Base-by-base conservation (phyloP, 92 coral and sea anemone species). In the Zoanthus sociatus region DNA sequence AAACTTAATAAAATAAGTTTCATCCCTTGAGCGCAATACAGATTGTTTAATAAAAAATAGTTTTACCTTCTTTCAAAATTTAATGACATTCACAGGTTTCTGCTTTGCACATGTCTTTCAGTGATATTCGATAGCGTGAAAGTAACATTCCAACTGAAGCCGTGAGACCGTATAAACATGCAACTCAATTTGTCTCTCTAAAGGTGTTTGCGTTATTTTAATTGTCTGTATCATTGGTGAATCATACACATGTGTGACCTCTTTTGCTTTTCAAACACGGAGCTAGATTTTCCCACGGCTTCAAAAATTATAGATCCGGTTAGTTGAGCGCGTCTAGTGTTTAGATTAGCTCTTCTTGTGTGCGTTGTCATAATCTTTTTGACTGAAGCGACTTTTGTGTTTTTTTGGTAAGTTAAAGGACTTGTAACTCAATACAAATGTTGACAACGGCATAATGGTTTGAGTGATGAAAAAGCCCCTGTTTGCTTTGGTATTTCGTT, bases 401-500 rank as follows among this genome's bases (percentile, higher is more conserved):
- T 77, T 30, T 66, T 81, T 81, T 81, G 75, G 75, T 81, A 56
- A 47, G 13, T 48, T 3, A 30, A 45, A 53, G 74, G 30, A 51
- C 70, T 45, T 81, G 85, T 81, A 81, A 81, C 75, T 81, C 70
- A 64, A 81, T 81, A 71, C 70, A 81, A 81, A 66, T 81, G 85
- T 81, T 81, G 85, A 81, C 85, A 81, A 44, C 61, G 45, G 33
- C 6, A 32, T 53, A 73, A 47, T 58, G 50, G 10, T 1, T 48
- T 81, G 75, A 81, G 85, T 81, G 85, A 81, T 48, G 63, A 81
- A 64, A 67, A 63, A 66, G 9, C 60, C 53, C 17, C 73, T 81
- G 75, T 81, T 81, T 81, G 76, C 64, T 30, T 63, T 26, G 74
- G 74, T 16, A 42, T 81, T 81, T 81, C 21, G 17, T n/a, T 58